Conservation (phyloP, 2,113 vertebrate genomes). For the Nesogale talazaci region DNA sequence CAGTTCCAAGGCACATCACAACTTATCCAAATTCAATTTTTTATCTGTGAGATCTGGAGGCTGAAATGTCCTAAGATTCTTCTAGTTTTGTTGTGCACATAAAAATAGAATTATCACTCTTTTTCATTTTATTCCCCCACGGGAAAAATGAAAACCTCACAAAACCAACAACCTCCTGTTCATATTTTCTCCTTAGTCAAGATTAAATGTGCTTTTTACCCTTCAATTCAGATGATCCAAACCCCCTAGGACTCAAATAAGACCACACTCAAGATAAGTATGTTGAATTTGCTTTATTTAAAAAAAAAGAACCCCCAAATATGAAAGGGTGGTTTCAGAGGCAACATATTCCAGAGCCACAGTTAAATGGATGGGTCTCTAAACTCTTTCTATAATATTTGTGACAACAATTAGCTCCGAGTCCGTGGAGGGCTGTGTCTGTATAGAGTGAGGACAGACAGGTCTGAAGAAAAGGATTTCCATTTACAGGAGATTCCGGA, state of each 20-base stretch:
- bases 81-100: background rate
- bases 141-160: constrained; percentile 43
- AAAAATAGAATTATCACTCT: background rate
- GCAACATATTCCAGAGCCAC: background rate
- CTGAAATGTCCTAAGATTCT: background rate
- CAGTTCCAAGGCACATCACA: background rate
- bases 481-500: background rate
- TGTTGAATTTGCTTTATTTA: background rate
- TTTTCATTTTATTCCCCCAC: background rate
- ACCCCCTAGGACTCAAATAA: background rate
- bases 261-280: background rate
- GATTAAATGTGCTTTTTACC: background rate
- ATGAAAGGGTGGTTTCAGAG: background rate
- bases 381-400: background rate
- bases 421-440: background rate
- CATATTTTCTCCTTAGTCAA: background rate
- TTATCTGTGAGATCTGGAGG: background rate
- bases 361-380: background rate
- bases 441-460: background rate
- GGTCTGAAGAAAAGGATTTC: background rate
- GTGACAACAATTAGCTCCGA: background rate
- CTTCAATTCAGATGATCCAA: constrained; percentile 10
- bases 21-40: constrained; percentile 12
- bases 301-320: background rate
- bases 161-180: background rate